These are phyloP conservation scores for Lithosia quadra DNA, from an alignment of 2,888 invertebrate species.

Conservation along the genomic window DNA sequence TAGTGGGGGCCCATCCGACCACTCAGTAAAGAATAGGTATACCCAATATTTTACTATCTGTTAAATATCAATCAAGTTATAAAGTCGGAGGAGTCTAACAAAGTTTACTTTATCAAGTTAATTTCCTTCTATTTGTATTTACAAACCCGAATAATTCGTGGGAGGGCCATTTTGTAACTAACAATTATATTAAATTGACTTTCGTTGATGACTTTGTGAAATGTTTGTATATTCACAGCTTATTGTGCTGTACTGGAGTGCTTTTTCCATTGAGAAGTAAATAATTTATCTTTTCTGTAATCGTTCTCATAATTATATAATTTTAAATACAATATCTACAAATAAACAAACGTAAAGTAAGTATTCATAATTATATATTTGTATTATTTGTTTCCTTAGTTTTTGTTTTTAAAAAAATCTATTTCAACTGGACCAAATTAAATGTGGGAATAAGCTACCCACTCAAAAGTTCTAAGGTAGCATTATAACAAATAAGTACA, in stretches of 20 bases:
- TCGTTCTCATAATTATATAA: no score
- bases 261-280: not conserved
- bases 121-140: slow-evolving; percentile 44
- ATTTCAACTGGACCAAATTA: no score
- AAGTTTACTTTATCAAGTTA: slow-evolving; percentile 37
- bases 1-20: no score
- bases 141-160: slow-evolving; percentile 23
- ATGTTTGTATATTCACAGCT: slow-evolving; percentile 9
- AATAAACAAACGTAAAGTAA: no score
- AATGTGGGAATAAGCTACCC: no score
- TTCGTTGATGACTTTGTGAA: slow-evolving; percentile 29
- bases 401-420: no score
- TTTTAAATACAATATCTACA: no score
- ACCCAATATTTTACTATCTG: not conserved
- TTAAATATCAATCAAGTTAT: slow-evolving; percentile 27
- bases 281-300: not conserved
- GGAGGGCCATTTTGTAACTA: slow-evolving; percentile 38
- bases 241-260: not conserved
- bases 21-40: no score
- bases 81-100: slow-evolving; percentile 29
- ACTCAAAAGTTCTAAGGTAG: no score
- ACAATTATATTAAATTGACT: slow-evolving; percentile 39
- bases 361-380: no score
- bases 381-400: no score
- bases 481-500: no score